Base-by-base conservation (phyloP, 2,888 invertebrate species). In the Trachelus stipa region DNA sequence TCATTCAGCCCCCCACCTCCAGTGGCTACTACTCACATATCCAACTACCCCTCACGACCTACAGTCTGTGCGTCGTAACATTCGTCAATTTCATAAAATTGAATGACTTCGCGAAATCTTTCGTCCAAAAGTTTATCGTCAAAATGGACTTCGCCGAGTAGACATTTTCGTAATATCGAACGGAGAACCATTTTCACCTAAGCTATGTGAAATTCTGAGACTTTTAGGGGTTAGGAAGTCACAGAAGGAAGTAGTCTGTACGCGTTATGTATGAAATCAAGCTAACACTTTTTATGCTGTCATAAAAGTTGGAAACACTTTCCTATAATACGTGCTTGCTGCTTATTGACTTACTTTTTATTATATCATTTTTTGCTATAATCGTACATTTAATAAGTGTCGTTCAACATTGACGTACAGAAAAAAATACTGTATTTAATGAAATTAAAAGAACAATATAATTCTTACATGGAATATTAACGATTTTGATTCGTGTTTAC, bases 51-150 rank as follows among this genome's bases (percentile, higher is more conserved):
- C 68, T 34, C 4, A 31, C 23, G 37, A 79, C 30, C 31, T 37
- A n/a, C 37, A 33, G 74, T 15, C 34, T 74, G 71, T 74, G 56
- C 69, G 77, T 76, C 77, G 79, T 81, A 81, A 80, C 81, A 81
- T 80, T 83, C 75, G 75, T 77, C 80, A 79, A 81, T 82, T 84
- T 84, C 85, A 83, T 85, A 85, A 85, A 85, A 85, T 79, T 77
- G 34, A 79, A 85, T 81, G 83, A 81, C n/a, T 75, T 76, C 74
- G 78, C 79, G 76, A 78, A 68, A 78, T 56, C 56, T 56, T 56
- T 56, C 56, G 56, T 56, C 56, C 23, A 56, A 56, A 56, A 56
- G 56, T 56, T 56, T 56, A 56, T 56, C 56, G 56, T 23, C 56
- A 23, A 56, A 56, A 56, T 23, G 56, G 56, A 56, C 56, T 9